Percentiles rank a stretch among this genome's conserved stretches.
Conservation (phyloP, 2,888 invertebrate species). For the Lamellibrachia columna region DNA sequence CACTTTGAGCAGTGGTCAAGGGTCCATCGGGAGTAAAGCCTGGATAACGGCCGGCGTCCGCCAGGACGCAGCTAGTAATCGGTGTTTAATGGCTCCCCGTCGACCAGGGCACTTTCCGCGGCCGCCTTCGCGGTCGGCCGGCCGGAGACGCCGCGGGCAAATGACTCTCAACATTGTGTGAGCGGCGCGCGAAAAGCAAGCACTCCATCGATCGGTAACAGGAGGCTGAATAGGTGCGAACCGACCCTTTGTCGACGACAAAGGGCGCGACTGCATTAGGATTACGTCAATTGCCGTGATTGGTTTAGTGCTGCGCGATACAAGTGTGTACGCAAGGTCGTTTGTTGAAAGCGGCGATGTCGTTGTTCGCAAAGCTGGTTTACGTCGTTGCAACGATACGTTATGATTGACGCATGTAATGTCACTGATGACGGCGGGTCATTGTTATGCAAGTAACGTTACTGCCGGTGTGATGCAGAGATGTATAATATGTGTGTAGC, state of each 20-base stretch:
- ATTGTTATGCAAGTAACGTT: no score
- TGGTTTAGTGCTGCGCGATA: neutral
- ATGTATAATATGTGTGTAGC: neutral
- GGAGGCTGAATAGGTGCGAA: slow-evolving; percentile 11
- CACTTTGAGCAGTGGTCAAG: slow-evolving; percentile 11
- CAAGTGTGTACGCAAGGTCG: neutral
- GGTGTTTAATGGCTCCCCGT: neutral
- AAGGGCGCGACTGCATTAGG: neutral
- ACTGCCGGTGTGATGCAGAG: neutral
- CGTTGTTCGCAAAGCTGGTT: neutral
- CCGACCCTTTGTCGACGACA: neutral
- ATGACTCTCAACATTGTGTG: slow-evolving; percentile 1
- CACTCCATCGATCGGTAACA: neutral
- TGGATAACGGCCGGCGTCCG: neutral
- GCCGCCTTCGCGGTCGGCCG: neutral
- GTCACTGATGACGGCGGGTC: no score
- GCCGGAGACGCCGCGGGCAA: slow-evolving; percentile 4
- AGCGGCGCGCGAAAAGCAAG: neutral
- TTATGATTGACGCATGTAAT: neutral
- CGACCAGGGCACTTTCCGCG: neutral
- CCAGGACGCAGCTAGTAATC: neutral
- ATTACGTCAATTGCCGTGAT: neutral
- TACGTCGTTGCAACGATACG: neutral
- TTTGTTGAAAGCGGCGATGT: neutral
- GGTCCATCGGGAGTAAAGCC: neutral